phyloP scores from a whole-genome alignment of 1,140 invertebrate genomes.

The Bicyclus anynana region DNA sequence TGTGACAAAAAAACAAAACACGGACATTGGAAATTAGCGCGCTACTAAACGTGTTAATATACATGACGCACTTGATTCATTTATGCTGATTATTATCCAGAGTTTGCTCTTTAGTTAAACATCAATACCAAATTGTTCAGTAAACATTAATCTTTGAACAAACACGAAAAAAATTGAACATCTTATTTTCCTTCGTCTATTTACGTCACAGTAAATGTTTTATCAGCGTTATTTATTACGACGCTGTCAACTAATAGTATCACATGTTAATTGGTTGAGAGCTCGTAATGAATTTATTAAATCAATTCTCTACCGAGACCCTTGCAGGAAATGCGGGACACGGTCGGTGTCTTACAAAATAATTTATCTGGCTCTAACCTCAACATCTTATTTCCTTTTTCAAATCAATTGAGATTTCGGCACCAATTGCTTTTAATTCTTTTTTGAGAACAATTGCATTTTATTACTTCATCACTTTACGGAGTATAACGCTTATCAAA shows the following conservation, averaged over 20 bases:
- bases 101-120: neutral
- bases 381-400: slow-evolving; percentile 33
- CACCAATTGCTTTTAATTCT: too few species aligned
- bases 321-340: slow-evolving; percentile 21
- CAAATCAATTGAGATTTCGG: neutral
- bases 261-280: slow-evolving; percentile 17
- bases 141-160: neutral
- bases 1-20: neutral
- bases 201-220: neutral
- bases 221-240: neutral
- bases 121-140: neutral
- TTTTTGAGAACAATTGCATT: neutral
- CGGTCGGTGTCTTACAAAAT: slow-evolving; percentile 9
- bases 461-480: neutral
- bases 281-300: slow-evolving; percentile 22
- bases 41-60: neutral
- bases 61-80: neutral
- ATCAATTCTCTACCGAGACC: slow-evolving; percentile 14
- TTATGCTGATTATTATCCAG: too few species aligned
- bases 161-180: neutral
- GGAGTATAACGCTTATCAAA: neutral
- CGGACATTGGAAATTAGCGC: neutral
- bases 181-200: neutral
- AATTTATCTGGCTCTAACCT: slow-evolving; percentile 23
- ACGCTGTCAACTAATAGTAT: neutral